These are phyloP conservation scores for Aplidium turbinatum DNA, from an alignment of 23 tunicate genomes.

Conservation along the genomic window DNA sequence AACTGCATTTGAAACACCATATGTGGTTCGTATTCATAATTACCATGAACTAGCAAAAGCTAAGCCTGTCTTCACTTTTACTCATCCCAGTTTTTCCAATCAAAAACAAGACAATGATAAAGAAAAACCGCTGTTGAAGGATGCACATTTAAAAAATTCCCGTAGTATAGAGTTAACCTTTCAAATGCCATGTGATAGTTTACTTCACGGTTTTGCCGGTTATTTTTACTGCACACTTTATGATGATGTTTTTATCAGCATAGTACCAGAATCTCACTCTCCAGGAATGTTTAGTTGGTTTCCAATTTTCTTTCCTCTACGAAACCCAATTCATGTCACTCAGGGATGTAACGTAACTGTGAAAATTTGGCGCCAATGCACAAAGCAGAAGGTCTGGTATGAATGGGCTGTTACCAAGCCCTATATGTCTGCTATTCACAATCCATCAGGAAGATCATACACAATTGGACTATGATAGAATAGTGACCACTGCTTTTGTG, in stretches of 20 bases:
- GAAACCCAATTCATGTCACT: constrained; percentile 46
- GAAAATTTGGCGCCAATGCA: constrained; percentile 74
- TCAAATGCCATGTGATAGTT: constrained; percentile 45
- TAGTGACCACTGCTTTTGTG: neutral
- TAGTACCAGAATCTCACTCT: constrained; percentile 89
- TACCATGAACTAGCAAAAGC: constrained; percentile 72
- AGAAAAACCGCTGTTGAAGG: constrained; percentile 19
- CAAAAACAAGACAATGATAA: neutral
- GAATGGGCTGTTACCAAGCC: constrained; percentile 94
- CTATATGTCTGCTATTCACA: constrained; percentile 46
- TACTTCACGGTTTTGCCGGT: constrained; percentile 97
- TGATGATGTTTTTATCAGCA: constrained; percentile 85
- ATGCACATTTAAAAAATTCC: constrained; percentile 36
- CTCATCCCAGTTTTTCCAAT: constrained; percentile 54
- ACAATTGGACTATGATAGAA: constrained; percentile 82
- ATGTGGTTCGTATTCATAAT: constrained; percentile 95
- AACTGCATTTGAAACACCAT: constrained; percentile 88
- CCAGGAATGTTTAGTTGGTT: constrained; percentile 99
- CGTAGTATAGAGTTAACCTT: constrained; percentile 44
- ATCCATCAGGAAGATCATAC: constrained; percentile 86
- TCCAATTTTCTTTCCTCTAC: constrained; percentile 90
- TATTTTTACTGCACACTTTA: constrained; percentile 88
- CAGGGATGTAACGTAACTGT: constrained; percentile 44
- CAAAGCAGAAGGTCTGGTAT: constrained; percentile 87
- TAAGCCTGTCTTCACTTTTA: constrained; percentile 75